Evolutionary conservation across 1,140 invertebrate species (phyloP).

Genomic region (Nylanderia fulva): DNA sequence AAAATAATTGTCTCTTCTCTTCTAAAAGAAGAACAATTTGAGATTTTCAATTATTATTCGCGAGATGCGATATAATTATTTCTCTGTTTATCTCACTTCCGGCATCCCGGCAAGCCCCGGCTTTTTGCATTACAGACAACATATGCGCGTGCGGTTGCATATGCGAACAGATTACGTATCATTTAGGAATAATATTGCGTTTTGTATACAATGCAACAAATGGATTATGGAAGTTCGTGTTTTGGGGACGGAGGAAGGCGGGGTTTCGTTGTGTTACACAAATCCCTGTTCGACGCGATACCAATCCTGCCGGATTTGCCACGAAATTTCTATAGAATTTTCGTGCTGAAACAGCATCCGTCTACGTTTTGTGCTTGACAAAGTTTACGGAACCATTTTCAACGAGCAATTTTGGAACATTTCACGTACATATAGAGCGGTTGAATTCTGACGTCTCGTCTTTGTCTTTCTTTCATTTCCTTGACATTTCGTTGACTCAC

Average conservation of each 20-base stretch:
- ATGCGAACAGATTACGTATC: slow-evolving; percentile 1
- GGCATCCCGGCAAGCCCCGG: too few species aligned
- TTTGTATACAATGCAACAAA: slow-evolving; percentile 25
- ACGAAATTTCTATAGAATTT: slow-evolving; percentile 41
- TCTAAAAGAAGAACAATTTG: background rate
- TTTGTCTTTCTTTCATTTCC: background rate
- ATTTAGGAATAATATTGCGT: slow-evolving; percentile 25
- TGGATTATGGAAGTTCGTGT: slow-evolving; percentile 36
- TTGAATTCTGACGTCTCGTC: background rate
- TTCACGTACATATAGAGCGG: background rate
- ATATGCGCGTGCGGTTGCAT: background rate
- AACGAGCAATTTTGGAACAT: background rate
- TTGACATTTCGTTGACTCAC: background rate
- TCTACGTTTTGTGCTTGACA: background rate
- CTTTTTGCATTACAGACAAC: background rate
- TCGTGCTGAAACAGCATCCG: slow-evolving; percentile 20
- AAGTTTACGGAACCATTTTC: slow-evolving; percentile 44
- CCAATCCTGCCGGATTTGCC: slow-evolving; percentile 42
- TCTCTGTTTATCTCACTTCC: background rate
- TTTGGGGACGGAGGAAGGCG: background rate
- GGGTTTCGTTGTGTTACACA: background rate
- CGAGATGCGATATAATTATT: background rate
- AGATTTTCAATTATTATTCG: background rate
- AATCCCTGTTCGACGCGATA: slow-evolving; percentile 44
- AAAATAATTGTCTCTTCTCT: background rate